Conservation (phyloP, 2,113 vertebrate genomes). For the Oryctolagus cuniculus region mOryCun1.1 NC_091434.1:118743501-118744000, state of each 20-base stretch:
- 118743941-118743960: neutral
- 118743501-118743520: no score
- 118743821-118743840: neutral
- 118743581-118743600: accelerated
- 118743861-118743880: neutral
- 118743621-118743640: no score
- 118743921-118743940: neutral
- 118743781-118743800: neutral
- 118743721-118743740: neutral
- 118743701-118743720: neutral
- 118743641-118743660: accelerated
- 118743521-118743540: neutral
- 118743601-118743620: neutral
- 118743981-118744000: neutral
- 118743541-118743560: no score
- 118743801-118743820: neutral
- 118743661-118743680: neutral
- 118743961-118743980: accelerated
- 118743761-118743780: accelerated
- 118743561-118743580: neutral
- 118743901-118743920: neutral
- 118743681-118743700: no score
- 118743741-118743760: neutral
- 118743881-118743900: neutral
- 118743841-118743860: accelerated